Evolutionary conservation across 23 tunicate genomes (phyloP).

Genomic region (Halocynthia roretzi): DNA sequence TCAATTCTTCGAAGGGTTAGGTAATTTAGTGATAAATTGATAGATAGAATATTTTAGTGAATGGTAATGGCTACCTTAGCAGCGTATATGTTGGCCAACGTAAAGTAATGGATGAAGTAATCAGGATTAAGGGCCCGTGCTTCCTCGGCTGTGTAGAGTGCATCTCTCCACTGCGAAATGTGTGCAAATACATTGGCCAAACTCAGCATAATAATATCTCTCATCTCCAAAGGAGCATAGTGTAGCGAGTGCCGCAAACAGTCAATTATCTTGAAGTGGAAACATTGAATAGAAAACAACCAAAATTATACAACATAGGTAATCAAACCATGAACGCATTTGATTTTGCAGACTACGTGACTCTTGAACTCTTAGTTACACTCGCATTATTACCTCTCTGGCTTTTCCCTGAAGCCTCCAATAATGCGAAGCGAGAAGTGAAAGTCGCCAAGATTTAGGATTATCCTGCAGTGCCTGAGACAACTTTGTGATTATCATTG

Average conservation of each 20-base stretch:
- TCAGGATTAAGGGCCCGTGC: conserved; percentile 14
- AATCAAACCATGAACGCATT: not conserved
- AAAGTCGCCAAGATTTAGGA: conserved; percentile 47
- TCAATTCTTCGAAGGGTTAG: not conserved
- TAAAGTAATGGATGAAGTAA: conserved; percentile 13
- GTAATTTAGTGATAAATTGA: not conserved
- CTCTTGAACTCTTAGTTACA: not conserved
- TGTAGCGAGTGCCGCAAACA: conserved; percentile 41
- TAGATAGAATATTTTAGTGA: not conserved
- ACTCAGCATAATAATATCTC: conserved; percentile 29
- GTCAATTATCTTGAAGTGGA: conserved; percentile 32
- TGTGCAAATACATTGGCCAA: conserved; percentile 56
- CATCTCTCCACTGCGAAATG: conserved; percentile 36
- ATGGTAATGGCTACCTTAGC: conserved; percentile 29
- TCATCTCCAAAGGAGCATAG: conserved; percentile 19
- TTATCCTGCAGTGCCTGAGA: conserved; percentile 6
- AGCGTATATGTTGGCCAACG: conserved; percentile 42
- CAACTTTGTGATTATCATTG: conserved; percentile 11
- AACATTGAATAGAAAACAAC: not conserved
- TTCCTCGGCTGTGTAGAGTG: conserved; percentile 8
- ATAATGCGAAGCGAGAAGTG: conserved; percentile 36
- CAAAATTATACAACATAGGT: not conserved
- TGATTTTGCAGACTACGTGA: not conserved
- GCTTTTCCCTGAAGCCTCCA: conserved; percentile 64
- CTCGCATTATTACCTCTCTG: conserved; percentile 26